A percentile compares a stretch with the other conserved stretches of the same genome.
Evolutionary conservation across 2,113 vertebrate genomes (phyloP).

Genomic region (Rutilus rutilus): DNA sequence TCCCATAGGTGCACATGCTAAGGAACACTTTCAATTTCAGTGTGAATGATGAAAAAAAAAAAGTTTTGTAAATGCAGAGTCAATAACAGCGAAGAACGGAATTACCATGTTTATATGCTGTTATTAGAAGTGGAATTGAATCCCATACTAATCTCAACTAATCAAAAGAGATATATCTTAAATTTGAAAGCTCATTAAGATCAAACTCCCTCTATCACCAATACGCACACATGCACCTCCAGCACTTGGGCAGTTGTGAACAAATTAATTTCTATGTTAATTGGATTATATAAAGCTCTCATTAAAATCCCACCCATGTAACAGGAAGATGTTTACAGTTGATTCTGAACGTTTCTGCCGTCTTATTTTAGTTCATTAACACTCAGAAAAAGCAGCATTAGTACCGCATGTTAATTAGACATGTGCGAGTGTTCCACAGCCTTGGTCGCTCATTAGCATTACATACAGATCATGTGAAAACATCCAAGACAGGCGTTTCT

Average conservation of each 20-base stretch:
- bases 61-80: not conserved
- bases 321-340: slow-evolving; percentile 4
- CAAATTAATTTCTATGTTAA: slow-evolving; percentile 29
- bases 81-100: not conserved
- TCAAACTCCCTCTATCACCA: not conserved
- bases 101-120: not conserved
- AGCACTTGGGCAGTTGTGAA: not conserved
- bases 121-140: not conserved
- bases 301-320: slow-evolving; percentile 20
- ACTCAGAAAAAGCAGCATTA: slow-evolving; percentile 12
- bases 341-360: slow-evolving; percentile 27
- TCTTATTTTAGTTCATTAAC: slow-evolving; percentile 29
- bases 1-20: not conserved
- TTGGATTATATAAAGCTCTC: slow-evolving; percentile 27
- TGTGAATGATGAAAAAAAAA: not conserved
- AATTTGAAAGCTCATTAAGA: not conserved
- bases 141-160: not conserved
- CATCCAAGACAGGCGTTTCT: not conserved
- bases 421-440: not conserved
- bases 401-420: slow-evolving; percentile 40
- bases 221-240: not conserved
- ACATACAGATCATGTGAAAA: not conserved
- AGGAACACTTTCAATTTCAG: not conserved
- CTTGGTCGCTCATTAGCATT: not conserved
- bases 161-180: slow-evolving; percentile 1